Conservation (phyloP, 2,888 invertebrate species). For the Ophion obscuratus region DNA sequence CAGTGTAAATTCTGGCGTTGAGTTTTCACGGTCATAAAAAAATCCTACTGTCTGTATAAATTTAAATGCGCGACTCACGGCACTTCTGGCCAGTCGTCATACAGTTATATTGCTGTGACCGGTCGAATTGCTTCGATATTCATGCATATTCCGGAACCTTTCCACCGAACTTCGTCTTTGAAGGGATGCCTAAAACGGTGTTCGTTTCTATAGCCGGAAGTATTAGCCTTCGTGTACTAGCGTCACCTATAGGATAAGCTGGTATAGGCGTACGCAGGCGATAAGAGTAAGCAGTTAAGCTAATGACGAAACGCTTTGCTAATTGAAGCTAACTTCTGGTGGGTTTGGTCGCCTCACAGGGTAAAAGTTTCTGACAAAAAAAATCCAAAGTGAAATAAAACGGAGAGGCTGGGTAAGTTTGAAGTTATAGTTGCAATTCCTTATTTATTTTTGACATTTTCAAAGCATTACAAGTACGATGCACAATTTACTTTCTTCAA, state of each 20-base stretch:
- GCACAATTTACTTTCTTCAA: no score
- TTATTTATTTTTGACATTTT: no score
- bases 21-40: not conserved
- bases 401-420: no score
- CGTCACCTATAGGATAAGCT: not conserved
- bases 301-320: no score
- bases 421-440: no score
- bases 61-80: not conserved
- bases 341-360: no score
- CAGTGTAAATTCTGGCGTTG: not conserved
- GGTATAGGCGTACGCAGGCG: no score
- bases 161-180: not conserved
- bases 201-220: not conserved
- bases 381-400: no score
- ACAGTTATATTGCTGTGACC: not conserved
- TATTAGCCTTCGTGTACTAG: not conserved
- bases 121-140: not conserved
- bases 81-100: not conserved
- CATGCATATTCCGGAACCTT: not conserved
- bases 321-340: no score
- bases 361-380: no score
- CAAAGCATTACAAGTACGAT: no score
- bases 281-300: no score
- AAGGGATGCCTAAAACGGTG: not conserved
- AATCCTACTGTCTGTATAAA: not conserved